Evolutionary conservation across 1,140 invertebrate species (phyloP).

Genomic region (Musca vetustissima): DNA sequence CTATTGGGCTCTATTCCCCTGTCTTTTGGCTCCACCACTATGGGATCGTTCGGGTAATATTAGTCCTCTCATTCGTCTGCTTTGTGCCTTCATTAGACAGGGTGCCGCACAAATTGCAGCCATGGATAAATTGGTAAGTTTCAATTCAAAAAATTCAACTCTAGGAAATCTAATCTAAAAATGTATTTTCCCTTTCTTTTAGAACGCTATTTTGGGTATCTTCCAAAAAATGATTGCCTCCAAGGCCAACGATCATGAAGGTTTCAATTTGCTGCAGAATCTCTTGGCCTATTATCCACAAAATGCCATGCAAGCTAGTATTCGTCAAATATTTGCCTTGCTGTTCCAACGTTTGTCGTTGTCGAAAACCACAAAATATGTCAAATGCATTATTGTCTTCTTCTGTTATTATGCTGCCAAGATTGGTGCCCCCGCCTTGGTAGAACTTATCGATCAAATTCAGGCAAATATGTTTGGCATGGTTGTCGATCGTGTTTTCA

Average conservation of each 20-base stretch:
- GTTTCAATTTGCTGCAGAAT: conserved; percentile 86
- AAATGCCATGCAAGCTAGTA: conserved; percentile 69
- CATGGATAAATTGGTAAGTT: conserved; percentile 67
- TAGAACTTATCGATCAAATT: conserved; percentile 81
- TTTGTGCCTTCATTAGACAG: conserved; percentile 82
- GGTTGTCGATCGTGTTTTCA: conserved; percentile 86
- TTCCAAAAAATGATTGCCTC: conserved; percentile 97
- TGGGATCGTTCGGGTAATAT: conserved; percentile 94
- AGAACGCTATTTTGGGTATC: conserved; percentile 86
- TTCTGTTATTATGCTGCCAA: conserved; percentile 82
- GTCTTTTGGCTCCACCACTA: conserved; percentile 80
- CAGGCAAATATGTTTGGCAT: conserved; percentile 93
- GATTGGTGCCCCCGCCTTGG: conserved; percentile 71
- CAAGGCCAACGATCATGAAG: conserved; percentile 94
- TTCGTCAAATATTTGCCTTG: conserved; percentile 87
- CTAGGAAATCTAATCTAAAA: too few species aligned
- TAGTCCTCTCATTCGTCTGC: conserved; percentile 82
- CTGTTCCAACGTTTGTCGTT: conserved; percentile 89
- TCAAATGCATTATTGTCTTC: conserved; percentile 87
- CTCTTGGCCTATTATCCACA: conserved; percentile 75
- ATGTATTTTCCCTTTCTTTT: conserved; percentile 12
- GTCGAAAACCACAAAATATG: conserved; percentile 92
- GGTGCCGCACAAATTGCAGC: conserved; percentile 73
- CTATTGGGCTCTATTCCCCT: conserved; percentile 88
- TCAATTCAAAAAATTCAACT: too few species aligned